These are phyloP conservation scores for Alitta virens DNA, from an alignment of 2,888 invertebrate genomes.

Conservation along the genomic window DNA sequence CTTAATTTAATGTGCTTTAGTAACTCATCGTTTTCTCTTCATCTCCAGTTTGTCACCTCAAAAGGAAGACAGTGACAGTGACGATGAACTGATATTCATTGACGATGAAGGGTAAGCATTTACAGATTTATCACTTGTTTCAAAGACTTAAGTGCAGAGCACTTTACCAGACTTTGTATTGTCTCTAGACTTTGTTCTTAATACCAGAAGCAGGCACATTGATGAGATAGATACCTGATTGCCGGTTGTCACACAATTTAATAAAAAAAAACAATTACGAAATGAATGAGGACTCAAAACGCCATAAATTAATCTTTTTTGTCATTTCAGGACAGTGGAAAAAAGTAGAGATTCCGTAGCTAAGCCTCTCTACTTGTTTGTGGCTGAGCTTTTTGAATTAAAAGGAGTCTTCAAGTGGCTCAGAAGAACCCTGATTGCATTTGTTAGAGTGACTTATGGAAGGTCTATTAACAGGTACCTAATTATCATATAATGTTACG, in stretches of 20 bases:
- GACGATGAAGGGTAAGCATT: slow-evolving; percentile 61
- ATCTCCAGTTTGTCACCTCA: slow-evolving; percentile 18
- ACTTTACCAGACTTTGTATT: too few relatives aligned
- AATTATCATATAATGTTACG: too few relatives aligned
- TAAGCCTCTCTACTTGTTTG: slow-evolving; percentile 81
- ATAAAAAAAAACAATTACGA: too few relatives aligned
- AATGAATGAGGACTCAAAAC: too few relatives aligned
- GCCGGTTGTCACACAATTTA: too few relatives aligned
- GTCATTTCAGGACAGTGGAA: slow-evolving; percentile 10
- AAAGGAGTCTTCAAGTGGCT: slow-evolving; percentile 85
- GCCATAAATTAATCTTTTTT: too few relatives aligned
- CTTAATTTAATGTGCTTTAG: neutral
- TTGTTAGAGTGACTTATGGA: slow-evolving; percentile 90
- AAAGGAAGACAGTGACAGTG: slow-evolving; percentile 64
- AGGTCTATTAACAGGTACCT: slow-evolving; percentile 78
- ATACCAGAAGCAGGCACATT: too few relatives aligned
- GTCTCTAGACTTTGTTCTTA: too few relatives aligned
- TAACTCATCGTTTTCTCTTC: neutral
- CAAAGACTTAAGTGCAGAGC: too few relatives aligned
- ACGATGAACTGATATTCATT: slow-evolving; percentile 75
- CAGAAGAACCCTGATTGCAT: slow-evolving; percentile 81
- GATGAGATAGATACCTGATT: too few relatives aligned
- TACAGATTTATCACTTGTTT: too few relatives aligned
- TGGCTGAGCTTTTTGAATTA: slow-evolving; percentile 88
- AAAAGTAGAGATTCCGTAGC: slow-evolving; percentile 75